Base-by-base conservation (phyloP, 2,797 vertebrate genomes). In the Xiphophorus birchmanni region DNA sequence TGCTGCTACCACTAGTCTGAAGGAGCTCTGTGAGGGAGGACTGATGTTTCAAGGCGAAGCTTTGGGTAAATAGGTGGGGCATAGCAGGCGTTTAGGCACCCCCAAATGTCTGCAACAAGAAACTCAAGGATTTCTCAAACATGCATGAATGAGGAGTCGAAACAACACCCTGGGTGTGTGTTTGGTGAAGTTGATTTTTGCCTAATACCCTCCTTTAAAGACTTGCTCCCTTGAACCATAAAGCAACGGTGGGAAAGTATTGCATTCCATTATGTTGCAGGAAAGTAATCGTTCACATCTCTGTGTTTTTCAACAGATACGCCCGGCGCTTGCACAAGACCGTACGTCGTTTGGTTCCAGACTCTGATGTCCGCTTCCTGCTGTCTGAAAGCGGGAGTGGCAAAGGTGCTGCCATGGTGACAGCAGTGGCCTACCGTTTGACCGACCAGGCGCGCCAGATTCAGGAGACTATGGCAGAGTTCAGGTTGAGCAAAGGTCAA, bases 321-420 rank as follows among this genome's bases (percentile, higher is more conserved):
- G 89, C 98, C 75, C 96, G 98, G 9, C 97, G 99, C 15, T 92
- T 99, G 91, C 98, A 99, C 90, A 99, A 99, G 91, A 99, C 96
- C 0, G 96, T 99, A 48, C 95, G 98, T 0, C 98, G 99, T 83
- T 83, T 99, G 94, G 96, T 99, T 58, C 98, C 99, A 0, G 98
- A 99, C 90, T 97, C 96, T 0, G 98, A 99, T 0, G 98, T 99
- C 75, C 97, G 98, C 48, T 99, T 99, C 94, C 96, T 99, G 90
- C 95, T 99, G 82, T 99, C 98, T 0, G 98, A 99, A 95, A 99
- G 99, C 0, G 99, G 99, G 82, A 99, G 99, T 0, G 97, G 96
- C 2, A 99, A 99, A 87, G 99, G 98, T 0, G 98, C 99, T 0
- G 98, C 99, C 73, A 97, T 99, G 97, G 98, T 99, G 85, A 99